These are phyloP conservation scores for Coleophora deauratella DNA, from an alignment of 2,888 invertebrate species.

Conservation along the genomic window DNA sequence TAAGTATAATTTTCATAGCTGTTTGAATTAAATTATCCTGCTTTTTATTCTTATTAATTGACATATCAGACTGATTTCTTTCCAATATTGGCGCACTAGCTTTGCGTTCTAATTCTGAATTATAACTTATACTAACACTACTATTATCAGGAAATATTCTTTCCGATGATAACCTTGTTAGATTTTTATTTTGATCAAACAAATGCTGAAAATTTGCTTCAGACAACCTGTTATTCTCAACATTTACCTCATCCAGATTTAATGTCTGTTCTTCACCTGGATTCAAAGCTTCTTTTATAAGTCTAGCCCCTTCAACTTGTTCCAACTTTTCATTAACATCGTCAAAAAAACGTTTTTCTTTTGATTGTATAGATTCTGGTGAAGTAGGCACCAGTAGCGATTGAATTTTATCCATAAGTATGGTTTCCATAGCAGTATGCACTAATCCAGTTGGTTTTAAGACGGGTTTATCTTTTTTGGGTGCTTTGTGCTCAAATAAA, in stretches of 20 bases:
- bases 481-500: constrained; percentile 28
- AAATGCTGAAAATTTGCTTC: too few species aligned
- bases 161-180: too few species aligned
- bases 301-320: constrained; percentile 42
- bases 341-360: constrained; percentile 50
- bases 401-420: constrained; percentile 70
- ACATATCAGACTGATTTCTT: background rate
- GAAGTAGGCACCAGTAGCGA: constrained; percentile 52
- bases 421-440: constrained; percentile 72
- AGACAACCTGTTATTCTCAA: too few species aligned
- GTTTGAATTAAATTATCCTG: constrained; percentile 51
- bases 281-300: constrained; percentile 7
- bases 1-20: constrained; percentile 72
- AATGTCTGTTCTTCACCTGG: too few species aligned
- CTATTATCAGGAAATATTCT: too few species aligned
- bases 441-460: constrained; percentile 55
- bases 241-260: too few species aligned
- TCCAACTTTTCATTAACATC: constrained; percentile 54
- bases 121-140: too few species aligned
- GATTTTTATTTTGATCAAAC: too few species aligned
- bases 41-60: constrained; percentile 1
- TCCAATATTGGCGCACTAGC: too few species aligned
- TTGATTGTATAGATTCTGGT: constrained; percentile 34
- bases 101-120: too few species aligned
- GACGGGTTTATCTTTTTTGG: constrained; percentile 34